Base-by-base conservation (phyloP, 2,113 vertebrate genomes). In the Sminthopsis crassicaudata region DNA sequence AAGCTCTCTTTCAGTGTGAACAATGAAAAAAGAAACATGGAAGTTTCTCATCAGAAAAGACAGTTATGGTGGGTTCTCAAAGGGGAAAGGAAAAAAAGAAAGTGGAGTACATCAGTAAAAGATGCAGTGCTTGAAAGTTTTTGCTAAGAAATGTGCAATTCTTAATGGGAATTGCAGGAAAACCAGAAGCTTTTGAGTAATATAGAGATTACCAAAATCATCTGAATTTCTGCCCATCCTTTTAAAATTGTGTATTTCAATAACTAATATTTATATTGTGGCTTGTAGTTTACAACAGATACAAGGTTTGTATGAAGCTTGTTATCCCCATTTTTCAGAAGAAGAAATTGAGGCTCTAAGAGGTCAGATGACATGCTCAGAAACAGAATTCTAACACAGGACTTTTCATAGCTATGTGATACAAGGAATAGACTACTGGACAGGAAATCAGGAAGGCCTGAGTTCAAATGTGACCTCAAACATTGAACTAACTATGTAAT, bases 111-210 rank as follows among this genome's bases (percentile, higher is more conserved):
- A 60, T 30, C 9, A 12, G 30, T 27, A 30, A 60, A 30, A 60
- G 27, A 60, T 60, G 57, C 0, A 11, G 2, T 30, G 27, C 57
- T 30, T 60, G 46, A 90, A 76, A 90, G 90, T 94, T 50, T 46
- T 24, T 27, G 24, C 11, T 94, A 46, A 92, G 48, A 60, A 54
- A 93, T 90, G 90, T 88, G 27, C 42, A 50, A 14, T 14, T 89
- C 88, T 84, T 90, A 91, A 93, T 46, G 60, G 42, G 42, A 84
- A 89, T 91, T 93, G 26, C 60, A 92, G 36, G 22, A 95, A 60
- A 91, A 10, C 27, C 8, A 1, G 92, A 93, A 6, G 54, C 25
- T 94, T 92, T 36, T 23, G 46, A 19, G 26, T 92, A 60, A 5
- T 6, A n/a, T 46, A 27, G 19, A 25, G 42, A n/a, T 54, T 46